These are phyloP conservation scores for Oryzias javanicus DNA, from an alignment of 2,113 vertebrate species.

Conservation along the genomic window DNA sequence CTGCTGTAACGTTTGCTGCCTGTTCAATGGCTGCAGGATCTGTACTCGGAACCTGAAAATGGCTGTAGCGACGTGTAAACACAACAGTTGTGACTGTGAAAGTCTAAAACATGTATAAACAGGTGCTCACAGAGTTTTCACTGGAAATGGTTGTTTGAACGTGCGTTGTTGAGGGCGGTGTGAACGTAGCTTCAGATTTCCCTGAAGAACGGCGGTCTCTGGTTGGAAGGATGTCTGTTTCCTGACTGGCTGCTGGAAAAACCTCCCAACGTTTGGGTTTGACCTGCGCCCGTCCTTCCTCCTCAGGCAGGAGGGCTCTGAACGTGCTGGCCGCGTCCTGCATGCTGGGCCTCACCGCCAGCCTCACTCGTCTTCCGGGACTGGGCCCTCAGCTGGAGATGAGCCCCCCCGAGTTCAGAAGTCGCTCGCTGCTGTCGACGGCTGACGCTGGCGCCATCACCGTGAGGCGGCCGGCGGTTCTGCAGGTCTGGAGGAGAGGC, in stretches of 20 bases:
- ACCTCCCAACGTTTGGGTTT: neutral
- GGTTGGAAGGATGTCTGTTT: neutral
- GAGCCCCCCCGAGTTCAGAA: slow-evolving; percentile 37
- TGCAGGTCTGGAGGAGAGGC: neutral
- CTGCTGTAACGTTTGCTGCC: too few relatives aligned
- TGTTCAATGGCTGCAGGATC: too few relatives aligned
- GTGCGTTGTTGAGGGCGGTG: too few relatives aligned
- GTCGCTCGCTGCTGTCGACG: slow-evolving; percentile 77
- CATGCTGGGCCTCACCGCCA: slow-evolving; percentile 61
- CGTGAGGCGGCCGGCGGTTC: slow-evolving; percentile 57
- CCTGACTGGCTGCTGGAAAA: slow-evolving; percentile 16
- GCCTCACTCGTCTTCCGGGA: slow-evolving; percentile 37
- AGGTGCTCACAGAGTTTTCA: too few relatives aligned
- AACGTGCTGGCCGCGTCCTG: slow-evolving; percentile 71
- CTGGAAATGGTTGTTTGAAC: too few relatives aligned
- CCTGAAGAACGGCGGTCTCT: too few relatives aligned
- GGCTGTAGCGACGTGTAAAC: too few relatives aligned
- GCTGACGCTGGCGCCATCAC: neutral
- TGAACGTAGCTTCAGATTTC: too few relatives aligned
- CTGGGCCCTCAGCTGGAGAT: neutral
- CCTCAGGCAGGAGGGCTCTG: slow-evolving; percentile 58
- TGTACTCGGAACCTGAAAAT: too few relatives aligned
- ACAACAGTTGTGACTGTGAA: too few relatives aligned
- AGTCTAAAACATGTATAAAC: too few relatives aligned
- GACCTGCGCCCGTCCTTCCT: slow-evolving; percentile 13